phyloP scores from a whole-genome alignment of 2,113 vertebrate species.

The Lepisosteus osseus region DNA sequence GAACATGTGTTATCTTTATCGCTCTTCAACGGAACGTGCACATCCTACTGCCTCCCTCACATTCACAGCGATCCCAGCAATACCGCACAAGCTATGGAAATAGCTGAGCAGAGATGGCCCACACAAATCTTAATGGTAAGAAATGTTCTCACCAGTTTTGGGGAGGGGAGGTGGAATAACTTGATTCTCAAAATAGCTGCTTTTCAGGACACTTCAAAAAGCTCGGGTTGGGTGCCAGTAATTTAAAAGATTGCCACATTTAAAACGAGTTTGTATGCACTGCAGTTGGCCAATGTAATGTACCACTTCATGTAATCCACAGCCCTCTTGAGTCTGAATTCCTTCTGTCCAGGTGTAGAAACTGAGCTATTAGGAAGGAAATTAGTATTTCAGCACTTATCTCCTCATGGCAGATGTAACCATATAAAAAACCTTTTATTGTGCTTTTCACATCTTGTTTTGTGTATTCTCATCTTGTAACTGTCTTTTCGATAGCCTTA shows the following conservation, averaged over 20 bases:
- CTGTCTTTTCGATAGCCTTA: too few species aligned
- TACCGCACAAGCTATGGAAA: constrained; percentile 13
- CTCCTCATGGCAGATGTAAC: not conserved
- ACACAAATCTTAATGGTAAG: constrained; percentile 22
- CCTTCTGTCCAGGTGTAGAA: not conserved
- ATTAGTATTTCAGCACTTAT: not conserved
- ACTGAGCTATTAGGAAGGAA: not conserved
- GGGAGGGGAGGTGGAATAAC: too few species aligned
- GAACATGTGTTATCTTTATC: not conserved
- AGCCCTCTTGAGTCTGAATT: not conserved
- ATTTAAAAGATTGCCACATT: constrained; percentile 4
- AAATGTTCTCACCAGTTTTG: not conserved
- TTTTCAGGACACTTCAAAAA: not conserved
- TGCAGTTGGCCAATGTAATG: not conserved
- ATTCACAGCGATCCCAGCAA: constrained; percentile 1
- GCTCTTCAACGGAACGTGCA: not conserved
- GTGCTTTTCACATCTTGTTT: not conserved
- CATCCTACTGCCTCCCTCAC: not conserved
- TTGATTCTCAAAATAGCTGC: not conserved
- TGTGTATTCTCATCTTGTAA: too few species aligned
- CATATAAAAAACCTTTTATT: not conserved
- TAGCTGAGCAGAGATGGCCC: constrained; percentile 19
- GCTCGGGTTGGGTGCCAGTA: not conserved
- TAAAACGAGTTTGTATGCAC: not conserved
- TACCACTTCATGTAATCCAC: not conserved